phyloP scores from a whole-genome alignment of 2,113 vertebrate species.

The Cygnus buccinator region DNA sequence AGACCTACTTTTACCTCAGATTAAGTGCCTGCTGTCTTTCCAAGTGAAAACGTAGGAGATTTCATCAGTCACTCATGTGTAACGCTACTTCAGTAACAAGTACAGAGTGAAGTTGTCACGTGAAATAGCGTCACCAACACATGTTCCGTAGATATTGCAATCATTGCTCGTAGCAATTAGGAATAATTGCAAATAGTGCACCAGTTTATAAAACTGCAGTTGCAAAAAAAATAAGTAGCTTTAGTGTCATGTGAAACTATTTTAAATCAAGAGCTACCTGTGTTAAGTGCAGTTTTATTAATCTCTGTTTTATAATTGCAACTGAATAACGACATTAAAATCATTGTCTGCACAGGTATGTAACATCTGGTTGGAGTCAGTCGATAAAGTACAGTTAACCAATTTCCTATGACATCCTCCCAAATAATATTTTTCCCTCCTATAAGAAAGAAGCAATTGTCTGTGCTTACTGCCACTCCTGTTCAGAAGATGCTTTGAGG shows the following conservation, averaged over 20 bases:
- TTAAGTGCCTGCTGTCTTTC: not conserved
- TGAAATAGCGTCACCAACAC: not conserved
- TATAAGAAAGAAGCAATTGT: not conserved
- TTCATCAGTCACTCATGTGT: not conserved
- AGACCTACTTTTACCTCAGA: not conserved
- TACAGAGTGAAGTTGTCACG: not conserved
- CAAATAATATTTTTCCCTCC: not conserved
- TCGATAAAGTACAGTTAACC: not conserved
- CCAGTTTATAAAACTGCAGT: not conserved
- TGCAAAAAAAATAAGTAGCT: not conserved
- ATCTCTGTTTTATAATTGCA: conserved; percentile 5
- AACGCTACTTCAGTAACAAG: not conserved
- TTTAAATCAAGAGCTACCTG: not conserved
- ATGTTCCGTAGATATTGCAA: not conserved
- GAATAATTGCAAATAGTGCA: not conserved
- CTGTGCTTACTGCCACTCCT: not conserved
- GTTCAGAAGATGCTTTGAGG: not conserved
- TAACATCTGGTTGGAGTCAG: not conserved
- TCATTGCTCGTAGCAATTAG: not conserved
- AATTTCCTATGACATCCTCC: not conserved
- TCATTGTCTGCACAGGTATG: not conserved
- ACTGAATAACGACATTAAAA: not conserved
- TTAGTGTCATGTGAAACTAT: not conserved
- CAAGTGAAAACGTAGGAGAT: not conserved
- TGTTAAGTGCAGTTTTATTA: not conserved